Base-by-base conservation (phyloP, 2,888 invertebrate genomes). In the Cheilosia variabilis region DNA sequence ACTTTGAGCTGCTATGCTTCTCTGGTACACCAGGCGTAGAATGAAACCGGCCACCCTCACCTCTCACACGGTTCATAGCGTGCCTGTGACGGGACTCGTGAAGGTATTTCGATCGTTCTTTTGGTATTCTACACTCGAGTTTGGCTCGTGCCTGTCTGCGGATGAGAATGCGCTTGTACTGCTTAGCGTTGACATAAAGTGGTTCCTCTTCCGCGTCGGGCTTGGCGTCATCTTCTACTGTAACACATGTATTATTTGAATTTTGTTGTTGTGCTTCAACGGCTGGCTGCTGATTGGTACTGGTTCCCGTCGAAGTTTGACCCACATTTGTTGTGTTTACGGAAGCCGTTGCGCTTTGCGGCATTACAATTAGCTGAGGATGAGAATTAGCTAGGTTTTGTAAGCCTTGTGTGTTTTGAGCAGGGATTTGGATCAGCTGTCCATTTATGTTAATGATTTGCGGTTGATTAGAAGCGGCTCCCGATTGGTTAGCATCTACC, bases 111-210 rank as follows among this genome's bases (percentile, higher is more conserved):
- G 97, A 97, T 91, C 99, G 94, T 91, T 98, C 97, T 93, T 99
- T 99, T 3, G 99, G 98, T 91, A 99, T 99, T 92, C 98, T 96
- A 2, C 98, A 97, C 93, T 99, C 99, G 55, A 99, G 93, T 92
- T 97, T 98, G 2, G 99, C 99, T 65, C 99, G 93, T 0, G 99
- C 99, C 89, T 98, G 97, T 55, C 99, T 93, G 45, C 99, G 93
- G 92, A 99, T 99, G 63, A 99, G 93, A 90, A 99, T 99, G 82
- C 99, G 94, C 91, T 98, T 96, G 93, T 99, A 99, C 91, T 99
- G 99, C 90, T 99, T 97, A 24, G 99, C 99, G 93, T 99, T 99
- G 0, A 99, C 99, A 91, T 99, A 99, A 19, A 99, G 93, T 0
- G 99, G 98, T 90, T 99, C 98, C 90, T 99, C 99, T 91, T 98